Percentiles rank a stretch among this genome's conserved stretches.
Conservation (phyloP, 1,140 invertebrate species). For the Halictus rubicundus region DNA sequence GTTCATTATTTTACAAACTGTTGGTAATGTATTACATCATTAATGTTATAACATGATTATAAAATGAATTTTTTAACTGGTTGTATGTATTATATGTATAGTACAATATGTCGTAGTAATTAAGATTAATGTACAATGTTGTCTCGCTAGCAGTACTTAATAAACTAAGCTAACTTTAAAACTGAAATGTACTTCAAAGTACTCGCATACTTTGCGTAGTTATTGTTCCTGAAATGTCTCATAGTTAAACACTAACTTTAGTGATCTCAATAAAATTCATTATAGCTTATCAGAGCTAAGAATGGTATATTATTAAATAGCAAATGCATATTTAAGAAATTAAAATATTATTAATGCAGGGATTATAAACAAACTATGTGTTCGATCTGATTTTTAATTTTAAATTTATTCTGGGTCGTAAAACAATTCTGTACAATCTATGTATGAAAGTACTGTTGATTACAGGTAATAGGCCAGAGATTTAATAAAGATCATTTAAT, state of each 20-base stretch:
- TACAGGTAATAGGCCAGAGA: constrained; percentile 59
- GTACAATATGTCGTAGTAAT: constrained; percentile 47
- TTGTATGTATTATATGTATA: constrained; percentile 42
- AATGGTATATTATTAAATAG: constrained; percentile 6
- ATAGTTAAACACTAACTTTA: constrained; percentile 6
- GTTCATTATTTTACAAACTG: constrained; percentile 62
- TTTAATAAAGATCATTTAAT: constrained; percentile 60
- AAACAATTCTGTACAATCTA: constrained; percentile 59
- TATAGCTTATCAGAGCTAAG: constrained; percentile 8
- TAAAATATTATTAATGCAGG: constrained; percentile 1
- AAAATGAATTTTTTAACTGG: constrained; percentile 57
- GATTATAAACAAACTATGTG: constrained; percentile 53
- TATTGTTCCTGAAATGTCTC: constrained; percentile 11
- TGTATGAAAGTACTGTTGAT: constrained; percentile 58
- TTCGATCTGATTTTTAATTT: constrained; percentile 47
- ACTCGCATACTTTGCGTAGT: constrained; percentile 37
- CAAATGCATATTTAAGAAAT: not conserved
- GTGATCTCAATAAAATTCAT: constrained; percentile 16
- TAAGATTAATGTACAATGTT: constrained; percentile 29
- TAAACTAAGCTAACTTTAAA: constrained; percentile 35
- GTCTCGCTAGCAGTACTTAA: constrained; percentile 20
- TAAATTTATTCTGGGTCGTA: constrained; percentile 56
- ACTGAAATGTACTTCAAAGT: constrained; percentile 38
- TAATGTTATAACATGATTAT: constrained; percentile 63
- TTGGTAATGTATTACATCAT: constrained; percentile 55